Base-by-base conservation (phyloP, 2,113 vertebrate species). In the Caretta caretta region DNA sequence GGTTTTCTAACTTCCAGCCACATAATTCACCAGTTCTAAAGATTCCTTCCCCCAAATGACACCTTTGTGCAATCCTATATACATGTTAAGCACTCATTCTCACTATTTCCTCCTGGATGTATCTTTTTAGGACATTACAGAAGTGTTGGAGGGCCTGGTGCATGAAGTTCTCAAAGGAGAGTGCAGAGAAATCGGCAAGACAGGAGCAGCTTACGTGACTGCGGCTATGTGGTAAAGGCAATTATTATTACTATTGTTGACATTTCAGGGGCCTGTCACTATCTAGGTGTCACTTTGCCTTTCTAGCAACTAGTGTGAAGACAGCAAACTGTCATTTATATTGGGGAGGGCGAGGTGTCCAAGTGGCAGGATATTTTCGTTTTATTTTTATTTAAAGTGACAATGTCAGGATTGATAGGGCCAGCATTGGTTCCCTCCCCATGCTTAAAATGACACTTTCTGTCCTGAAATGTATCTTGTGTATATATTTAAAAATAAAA, bases 161-260 rank as follows among this genome's bases (percentile, higher is more conserved):
- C 98, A 98, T 0, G 99, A 99, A 5, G 97, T 99, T 51, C 83
- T 99, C 3, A 96, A 96, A 90, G 97, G 89, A 54, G 98, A 98
- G 72, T 98, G 98, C 48, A 97, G 93, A 80, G 98, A 99, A 76
- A 72, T 99, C 0, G 56, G 99, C 10, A 94, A 86, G 2, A 97
- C 96, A 0, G 99, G 98, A 7, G 98, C 88, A 0, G 97, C 96
- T 86, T 99, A 99, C 0, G 95, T 96, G 65, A 53, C 98, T 7
- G 80, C 97, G 2, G 99, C 99, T 4, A 96, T 99, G 24, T 76
- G 94, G 99, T 99, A 98, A 98, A 96, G 87, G 10, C 12, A 2
- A 80, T 93, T 92, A 25, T 75, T 95, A 24, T 83, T 62, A 5
- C 48, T 48, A n/a, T 49, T 80, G 42, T 69, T 90, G 51, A 4